phyloP scores from a whole-genome alignment of 2,113 vertebrate genomes.

The Thymallus thymallus region DNA sequence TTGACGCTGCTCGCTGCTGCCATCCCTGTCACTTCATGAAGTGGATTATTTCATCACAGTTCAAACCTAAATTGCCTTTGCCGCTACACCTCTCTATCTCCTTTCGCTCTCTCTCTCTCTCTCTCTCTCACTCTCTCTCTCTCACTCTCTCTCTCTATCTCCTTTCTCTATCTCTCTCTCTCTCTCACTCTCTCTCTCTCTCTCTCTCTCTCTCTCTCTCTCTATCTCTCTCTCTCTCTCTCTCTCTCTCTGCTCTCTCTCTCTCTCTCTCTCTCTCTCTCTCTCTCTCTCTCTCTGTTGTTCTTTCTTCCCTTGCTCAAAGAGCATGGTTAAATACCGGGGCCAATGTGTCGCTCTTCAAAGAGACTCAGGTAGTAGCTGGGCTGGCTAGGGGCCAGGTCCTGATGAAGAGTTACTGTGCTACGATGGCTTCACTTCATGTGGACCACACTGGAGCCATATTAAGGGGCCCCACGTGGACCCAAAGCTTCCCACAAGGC shows the following conservation, averaged over 20 bases:
- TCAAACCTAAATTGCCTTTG: conserved; percentile 69
- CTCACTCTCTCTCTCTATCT: not conserved
- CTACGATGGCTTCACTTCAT: conserved; percentile 61
- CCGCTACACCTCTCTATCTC: conserved; percentile 56
- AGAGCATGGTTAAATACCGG: conserved; percentile 79
- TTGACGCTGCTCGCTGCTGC: conserved; percentile 41
- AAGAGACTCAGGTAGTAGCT: conserved; percentile 79
- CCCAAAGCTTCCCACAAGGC: conserved; percentile 61
- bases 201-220: conserved; percentile 27
- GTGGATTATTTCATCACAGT: conserved; percentile 64
- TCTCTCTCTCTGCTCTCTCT: not conserved
- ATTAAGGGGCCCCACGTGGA: conserved; percentile 65
- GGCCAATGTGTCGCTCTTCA: conserved; percentile 78
- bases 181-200: conserved; percentile 29
- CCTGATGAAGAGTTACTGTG: conserved; percentile 75
- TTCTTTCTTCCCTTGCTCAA: conserved; percentile 67
- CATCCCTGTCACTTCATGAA: conserved; percentile 29
- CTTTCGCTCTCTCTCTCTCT: conserved; percentile 18
- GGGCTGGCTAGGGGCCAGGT: conserved; percentile 68
- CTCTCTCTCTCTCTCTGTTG: conserved; percentile 24
- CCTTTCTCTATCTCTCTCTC: conserved; percentile 2
- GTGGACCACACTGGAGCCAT: conserved; percentile 57
- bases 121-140: conserved; percentile 26
- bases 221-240: conserved; percentile 23
- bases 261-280: conserved; percentile 29